phyloP scores from a whole-genome alignment of 1,140 invertebrate genomes.

The Drosophila tsacasi region DNA sequence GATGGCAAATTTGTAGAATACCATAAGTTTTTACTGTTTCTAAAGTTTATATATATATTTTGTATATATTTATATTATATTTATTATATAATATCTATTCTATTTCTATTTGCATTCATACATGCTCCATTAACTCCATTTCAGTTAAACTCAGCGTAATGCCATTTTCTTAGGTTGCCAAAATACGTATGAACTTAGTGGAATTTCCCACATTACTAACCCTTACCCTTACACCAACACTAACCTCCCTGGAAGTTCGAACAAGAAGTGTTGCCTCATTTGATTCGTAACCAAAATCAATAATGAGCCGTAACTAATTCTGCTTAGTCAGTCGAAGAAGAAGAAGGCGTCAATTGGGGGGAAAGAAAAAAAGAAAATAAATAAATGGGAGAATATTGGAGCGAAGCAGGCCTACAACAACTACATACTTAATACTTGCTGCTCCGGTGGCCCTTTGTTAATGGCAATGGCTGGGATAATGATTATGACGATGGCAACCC shows the following conservation, averaged over 20 bases:
- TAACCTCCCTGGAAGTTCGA: background rate
- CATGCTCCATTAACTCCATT: conserved; percentile 1
- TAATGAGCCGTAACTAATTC: conserved; percentile 55
- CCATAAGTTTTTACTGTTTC: too few species aligned
- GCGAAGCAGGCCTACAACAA: background rate
- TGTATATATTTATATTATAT: too few species aligned
- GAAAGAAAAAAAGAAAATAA: background rate
- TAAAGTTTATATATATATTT: too few species aligned
- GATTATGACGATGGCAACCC: conserved; percentile 26
- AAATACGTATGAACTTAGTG: conserved; percentile 2
- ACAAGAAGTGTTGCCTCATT: conserved; percentile 38
- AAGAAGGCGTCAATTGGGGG: conserved; percentile 13
- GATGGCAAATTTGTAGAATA: too few species aligned
- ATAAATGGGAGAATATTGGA: conserved; percentile 7
- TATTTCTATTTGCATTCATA: background rate
- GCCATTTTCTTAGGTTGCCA: background rate
- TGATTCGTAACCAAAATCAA: conserved; percentile 57
- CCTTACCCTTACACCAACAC: background rate
- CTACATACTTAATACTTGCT: background rate
- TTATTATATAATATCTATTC: background rate
- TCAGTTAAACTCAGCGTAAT: conserved; percentile 1
- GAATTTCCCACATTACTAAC: conserved; percentile 2
- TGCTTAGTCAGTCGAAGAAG: conserved; percentile 53
- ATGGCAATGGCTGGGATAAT: conserved; percentile 47
- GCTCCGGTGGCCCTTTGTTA: conserved; percentile 39